Evolutionary conservation across 2,888 invertebrate genomes (phyloP).

Genomic region (Seladonia tumulorum): DNA sequence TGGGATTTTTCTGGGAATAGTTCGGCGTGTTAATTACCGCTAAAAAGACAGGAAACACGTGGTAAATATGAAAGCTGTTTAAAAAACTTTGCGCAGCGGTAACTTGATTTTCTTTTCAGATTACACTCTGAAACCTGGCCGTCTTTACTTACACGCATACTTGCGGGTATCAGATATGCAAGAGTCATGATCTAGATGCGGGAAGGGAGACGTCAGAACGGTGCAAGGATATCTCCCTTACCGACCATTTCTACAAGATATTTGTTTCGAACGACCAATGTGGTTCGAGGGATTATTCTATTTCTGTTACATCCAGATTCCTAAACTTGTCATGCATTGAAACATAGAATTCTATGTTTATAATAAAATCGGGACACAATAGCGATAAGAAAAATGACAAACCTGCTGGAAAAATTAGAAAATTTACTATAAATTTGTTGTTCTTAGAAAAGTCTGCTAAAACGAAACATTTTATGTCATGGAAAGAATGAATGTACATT

Average conservation of each 20-base stretch:
- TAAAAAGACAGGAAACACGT: not conserved
- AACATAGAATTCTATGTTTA: not conserved
- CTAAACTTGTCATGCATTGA: not conserved
- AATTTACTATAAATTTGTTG: not conserved
- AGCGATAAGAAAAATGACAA: not conserved
- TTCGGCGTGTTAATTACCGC: not conserved
- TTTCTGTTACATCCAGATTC: not conserved
- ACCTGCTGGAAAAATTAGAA: not conserved
- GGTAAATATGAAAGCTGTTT: constrained; percentile 4
- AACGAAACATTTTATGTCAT: too few relatives aligned
- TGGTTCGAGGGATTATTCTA: not conserved
- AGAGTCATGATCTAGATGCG: constrained; percentile 12
- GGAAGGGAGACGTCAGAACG: constrained; percentile 29
- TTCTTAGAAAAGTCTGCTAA: too few relatives aligned
- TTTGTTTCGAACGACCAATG: not conserved
- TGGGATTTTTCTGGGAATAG: not conserved
- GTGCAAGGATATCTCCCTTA: constrained; percentile 18
- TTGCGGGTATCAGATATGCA: constrained; percentile 19
- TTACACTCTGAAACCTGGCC: constrained; percentile 39
- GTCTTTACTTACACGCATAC: constrained; percentile 35
- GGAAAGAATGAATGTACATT: too few relatives aligned
- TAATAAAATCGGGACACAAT: not conserved
- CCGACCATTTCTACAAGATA: constrained; percentile 12
- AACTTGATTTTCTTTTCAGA: constrained; percentile 34
- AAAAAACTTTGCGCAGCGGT: constrained; percentile 19